phyloP scores from a whole-genome alignment of 2,113 vertebrate genomes.

The Lophius piscatorius region DNA sequence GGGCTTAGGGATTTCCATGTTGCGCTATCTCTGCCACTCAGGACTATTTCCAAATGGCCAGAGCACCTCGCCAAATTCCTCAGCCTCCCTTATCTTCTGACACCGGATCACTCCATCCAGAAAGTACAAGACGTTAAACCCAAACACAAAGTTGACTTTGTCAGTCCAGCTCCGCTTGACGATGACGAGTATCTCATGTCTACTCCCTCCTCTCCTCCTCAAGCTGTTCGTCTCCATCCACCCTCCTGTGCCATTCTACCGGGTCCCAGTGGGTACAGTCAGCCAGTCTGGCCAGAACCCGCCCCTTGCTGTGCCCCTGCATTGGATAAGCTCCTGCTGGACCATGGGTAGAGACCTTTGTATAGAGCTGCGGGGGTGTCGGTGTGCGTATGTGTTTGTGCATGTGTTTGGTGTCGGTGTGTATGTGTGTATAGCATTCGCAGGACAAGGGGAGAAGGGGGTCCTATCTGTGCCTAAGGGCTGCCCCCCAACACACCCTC shows the following conservation, averaged over 20 bases:
- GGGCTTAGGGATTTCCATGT: slow-evolving; percentile 18
- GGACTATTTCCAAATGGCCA: slow-evolving; percentile 41
- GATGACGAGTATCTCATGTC: slow-evolving; percentile 23
- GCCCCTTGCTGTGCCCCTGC: slow-evolving; percentile 69
- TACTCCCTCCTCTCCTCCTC: slow-evolving; percentile 30
- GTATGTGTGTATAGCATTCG: slow-evolving; percentile 66
- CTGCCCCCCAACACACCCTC: slow-evolving; percentile 82
- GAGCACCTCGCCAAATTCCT: slow-evolving; percentile 40
- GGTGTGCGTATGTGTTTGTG: slow-evolving; percentile 58
- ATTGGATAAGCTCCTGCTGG: slow-evolving; percentile 73
- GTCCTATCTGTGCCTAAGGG: slow-evolving; percentile 71
- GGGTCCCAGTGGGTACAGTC: slow-evolving; percentile 73
- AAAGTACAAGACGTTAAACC: slow-evolving; percentile 25
- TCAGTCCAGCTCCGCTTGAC: slow-evolving; percentile 4
- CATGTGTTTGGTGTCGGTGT: slow-evolving; percentile 50
- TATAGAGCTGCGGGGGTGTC: slow-evolving; percentile 58
- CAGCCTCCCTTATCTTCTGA: slow-evolving; percentile 32
- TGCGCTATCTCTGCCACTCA: slow-evolving; percentile 39
- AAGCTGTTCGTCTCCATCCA: slow-evolving; percentile 50
- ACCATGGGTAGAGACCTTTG: slow-evolving; percentile 69
- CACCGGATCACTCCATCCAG: slow-evolving; percentile 14
- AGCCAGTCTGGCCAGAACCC: slow-evolving; percentile 74
- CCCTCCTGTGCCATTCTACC: slow-evolving; percentile 69
- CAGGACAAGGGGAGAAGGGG: slow-evolving; percentile 64
- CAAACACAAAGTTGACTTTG: slow-evolving; percentile 29